These are phyloP conservation scores for Drosophila parabipectinata DNA, from an alignment of 1,140 invertebrate genomes.

Conservation along the genomic window DNA sequence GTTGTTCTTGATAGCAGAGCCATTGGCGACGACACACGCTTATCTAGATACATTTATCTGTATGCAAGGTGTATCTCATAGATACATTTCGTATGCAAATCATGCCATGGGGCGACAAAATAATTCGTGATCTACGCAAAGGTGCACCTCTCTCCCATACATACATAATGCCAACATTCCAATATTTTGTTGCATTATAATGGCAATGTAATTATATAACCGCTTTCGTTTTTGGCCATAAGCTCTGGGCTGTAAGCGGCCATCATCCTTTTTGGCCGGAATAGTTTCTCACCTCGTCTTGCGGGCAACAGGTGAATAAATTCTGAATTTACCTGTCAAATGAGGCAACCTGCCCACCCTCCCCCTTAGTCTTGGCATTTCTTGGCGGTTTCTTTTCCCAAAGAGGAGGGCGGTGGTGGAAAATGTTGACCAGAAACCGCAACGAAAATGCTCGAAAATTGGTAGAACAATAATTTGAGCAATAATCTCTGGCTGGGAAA, in stretches of 20 bases:
- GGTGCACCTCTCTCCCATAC: constrained; percentile 18
- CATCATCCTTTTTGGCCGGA: constrained; percentile 3
- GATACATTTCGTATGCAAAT: constrained; percentile 67
- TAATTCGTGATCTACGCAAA: constrained; percentile 26
- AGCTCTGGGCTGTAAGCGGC: too few relatives aligned
- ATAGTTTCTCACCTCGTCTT: constrained; percentile 36
- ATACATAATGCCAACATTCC: constrained; percentile 39
- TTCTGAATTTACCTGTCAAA: constrained; percentile 6
- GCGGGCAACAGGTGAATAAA: constrained; percentile 35
- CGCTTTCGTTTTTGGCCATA: constrained; percentile 17
- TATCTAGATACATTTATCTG: constrained; percentile 21
- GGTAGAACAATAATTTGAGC: constrained; percentile 40
- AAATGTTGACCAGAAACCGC: constrained; percentile 44
- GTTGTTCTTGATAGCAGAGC: too few relatives aligned
- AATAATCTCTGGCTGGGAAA: constrained; percentile 25
- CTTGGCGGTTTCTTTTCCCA: constrained; percentile 11
- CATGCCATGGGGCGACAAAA: constrained; percentile 36
- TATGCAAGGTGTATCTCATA: constrained; percentile 43
- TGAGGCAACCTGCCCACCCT: background rate
- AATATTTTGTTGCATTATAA: constrained; percentile 22
- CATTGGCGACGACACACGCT: background rate
- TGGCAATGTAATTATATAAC: constrained; percentile 31
- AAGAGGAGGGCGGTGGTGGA: constrained; percentile 2
- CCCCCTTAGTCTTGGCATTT: constrained; percentile 21
- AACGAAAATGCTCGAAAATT: constrained; percentile 40